phyloP scores from a whole-genome alignment of 2,113 vertebrate species.

The Pteronura brasiliensis region DNA sequence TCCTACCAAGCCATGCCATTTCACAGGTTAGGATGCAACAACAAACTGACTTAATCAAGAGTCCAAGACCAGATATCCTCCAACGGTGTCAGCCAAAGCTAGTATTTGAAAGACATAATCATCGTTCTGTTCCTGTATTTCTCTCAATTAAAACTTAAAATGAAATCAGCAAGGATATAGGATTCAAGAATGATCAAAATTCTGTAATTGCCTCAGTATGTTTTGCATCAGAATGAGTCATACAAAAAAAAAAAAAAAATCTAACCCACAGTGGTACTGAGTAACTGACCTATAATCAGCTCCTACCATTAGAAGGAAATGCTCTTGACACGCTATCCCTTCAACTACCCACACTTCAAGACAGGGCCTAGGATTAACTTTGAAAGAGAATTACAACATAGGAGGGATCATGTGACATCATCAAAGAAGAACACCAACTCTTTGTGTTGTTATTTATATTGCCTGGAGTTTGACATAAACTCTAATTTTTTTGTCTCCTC shows the following conservation, averaged over 20 bases:
- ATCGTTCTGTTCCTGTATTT: neutral
- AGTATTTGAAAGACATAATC: neutral
- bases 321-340: neutral
- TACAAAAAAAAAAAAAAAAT: neutral
- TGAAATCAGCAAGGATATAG: neutral
- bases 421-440: neutral
- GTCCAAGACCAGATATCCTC: neutral
- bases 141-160: neutral
- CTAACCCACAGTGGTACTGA: neutral
- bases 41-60: neutral
- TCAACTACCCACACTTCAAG: neutral
- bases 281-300: neutral
- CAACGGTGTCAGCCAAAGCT: neutral
- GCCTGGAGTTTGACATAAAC: neutral
- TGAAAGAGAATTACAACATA: conserved; percentile 5
- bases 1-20: neutral
- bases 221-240: neutral
- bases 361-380: neutral
- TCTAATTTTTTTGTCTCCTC: neutral
- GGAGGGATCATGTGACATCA: neutral
- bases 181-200: neutral
- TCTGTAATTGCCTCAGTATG: neutral
- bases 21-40: neutral
- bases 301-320: neutral
- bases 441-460: neutral